Evolutionary conservation across 2,888 invertebrate species (phyloP), one percentile per base, ranked within the genome.

Genomic region (Meteorus colon): DNA sequence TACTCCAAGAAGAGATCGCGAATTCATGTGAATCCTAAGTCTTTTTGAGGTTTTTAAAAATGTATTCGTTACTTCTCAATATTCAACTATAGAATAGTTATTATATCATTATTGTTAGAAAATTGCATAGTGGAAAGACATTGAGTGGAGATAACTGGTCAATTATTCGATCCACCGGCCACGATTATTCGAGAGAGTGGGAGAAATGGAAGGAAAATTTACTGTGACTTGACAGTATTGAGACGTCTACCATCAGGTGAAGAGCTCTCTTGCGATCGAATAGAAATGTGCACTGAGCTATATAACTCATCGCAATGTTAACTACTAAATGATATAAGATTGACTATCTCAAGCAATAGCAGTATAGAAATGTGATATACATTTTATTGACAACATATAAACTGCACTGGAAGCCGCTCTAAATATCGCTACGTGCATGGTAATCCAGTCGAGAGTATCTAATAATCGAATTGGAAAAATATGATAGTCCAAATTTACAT

Each of bases 141-240:
- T 48, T 48, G 2, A 14, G 14, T 48, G 4, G n/a, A 29, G 14
- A 27, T 76, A 41, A 76, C 65, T 73, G 73, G 24, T 48, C 14
- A n/a, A 59, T 45, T 27, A 71, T 41, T 19, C 67, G 75, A 48
- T 48, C 48, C 48, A 48, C n/a, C 48, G n/a, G n/a, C 16, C 5
- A 48, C 48, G 16, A n/a, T 0, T 48, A n/a, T n/a, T 48, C n/a
- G 4, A 48, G 48, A 48, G 48, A 48, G 48, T 48, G 48, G 48
- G 48, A n/a, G 48, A 48, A n/a, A n/a, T 48, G 16, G n/a, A 16
- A 48, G 41, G n/a, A 48, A 48, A n/a, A 48, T 48, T 48, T n/a
- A 48, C 6, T 48, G 16, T 16, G 48, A 48, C 1, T 14, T 48
- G n/a, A 48, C 48, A 48, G 48, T 48, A n/a, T 48, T 48, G 16